Evolutionary conservation across 2,888 invertebrate species (phyloP), one percentile per base, ranked within the genome.

Genomic region (Caenorhabditis virilis): DNA sequence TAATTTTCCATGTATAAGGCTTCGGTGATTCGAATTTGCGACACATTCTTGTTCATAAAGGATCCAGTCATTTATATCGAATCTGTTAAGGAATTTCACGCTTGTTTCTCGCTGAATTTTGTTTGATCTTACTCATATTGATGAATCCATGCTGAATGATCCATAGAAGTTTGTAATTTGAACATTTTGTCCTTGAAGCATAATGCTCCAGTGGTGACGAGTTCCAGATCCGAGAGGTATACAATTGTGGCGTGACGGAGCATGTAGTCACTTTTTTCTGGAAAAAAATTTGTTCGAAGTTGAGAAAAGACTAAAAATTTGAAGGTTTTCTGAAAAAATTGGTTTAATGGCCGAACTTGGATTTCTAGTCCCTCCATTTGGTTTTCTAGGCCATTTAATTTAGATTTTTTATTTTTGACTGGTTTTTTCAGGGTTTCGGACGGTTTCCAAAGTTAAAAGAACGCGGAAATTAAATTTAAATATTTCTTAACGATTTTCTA

Each of bases 51-150:
- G 73, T 49, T 78, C 78, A 47, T 75, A 78, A 1, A 78, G 65
- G 7, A 78, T 55, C 74, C 72, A 78, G 42, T 78, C 78, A 49
- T 77, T 76, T 23, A 75, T 71, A 53, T 77, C 74, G 62, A 78
- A 78, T 18, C 74, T 73, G 57, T 16, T n/a, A n/a, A n/a, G n/a
- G n/a, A n/a, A n/a, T n/a, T 39, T 18, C 39, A 20, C 39, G 39
- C 20, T 5, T 6, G 20, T 20, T 7, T 39, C 39, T 6, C 39
- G 4, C 43, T 43, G n/a, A 45, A 39, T 39, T 6, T 39, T 30
- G 26, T 13, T 2, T 11, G 20, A 59, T 22, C 63, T 49, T 27
- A 70, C 71, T 69, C 68, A 52, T 63, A 74, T 35, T 76, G 71
- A 60, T 74, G 73, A 35, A 71, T 65, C 77, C 77, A 77, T 2